Base-by-base conservation (phyloP, 2,797 vertebrate species). In the Periophthalmus magnuspinnatus region DNA sequence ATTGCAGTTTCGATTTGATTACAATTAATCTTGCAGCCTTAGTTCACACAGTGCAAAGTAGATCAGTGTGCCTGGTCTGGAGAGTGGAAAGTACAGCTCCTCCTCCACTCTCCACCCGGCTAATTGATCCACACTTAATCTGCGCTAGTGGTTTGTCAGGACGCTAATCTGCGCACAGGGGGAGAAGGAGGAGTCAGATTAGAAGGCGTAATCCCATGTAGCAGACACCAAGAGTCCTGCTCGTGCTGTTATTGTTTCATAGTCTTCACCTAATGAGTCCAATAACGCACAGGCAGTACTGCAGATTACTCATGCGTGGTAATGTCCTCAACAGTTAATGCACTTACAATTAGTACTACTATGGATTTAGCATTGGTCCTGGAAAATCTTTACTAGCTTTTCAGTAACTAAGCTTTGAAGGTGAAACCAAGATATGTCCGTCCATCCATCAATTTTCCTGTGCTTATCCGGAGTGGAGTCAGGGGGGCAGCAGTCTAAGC, bases 51-150 rank as follows among this genome's bases (percentile, higher is more conserved):
- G 28, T 28, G 3, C 41, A 41, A 86, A 89, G 81, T 89, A 83
- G 88, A 90, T 89, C 84, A 86, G 71, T 86, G 80, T 81, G 86
- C 67, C 72, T 67, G 62, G 69, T 6, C 34, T 88, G 83, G 69
- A 41, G 10, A 41, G 38, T 11, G 9, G 38, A 41, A 41, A 41
- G 38, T 13, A 41, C 84, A 75, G 83, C 85, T 74, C 90, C 70
- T 84, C 87, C 88, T 75, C 80, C 83, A 78, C 58, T 70, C 76
- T 67, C 79, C 69, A 81, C 84, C 87, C 72, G 79, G 81, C 87
- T 91, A 90, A 92, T 90, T 89, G 89, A 89, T 84, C 87, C 76
- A 71, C 11, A 7, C 73, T 73, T 91, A 90, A 91, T 89, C 89
- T 81, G 79, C 74, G 61, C 24, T 77, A 85, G 84, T 75, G 79